A percentile compares a stretch with the other conserved stretches of the same genome.
These are phyloP conservation scores for Misgurnus anguillicaudatus DNA, from an alignment of 2,113 vertebrate species.

Conservation along the genomic window DNA sequence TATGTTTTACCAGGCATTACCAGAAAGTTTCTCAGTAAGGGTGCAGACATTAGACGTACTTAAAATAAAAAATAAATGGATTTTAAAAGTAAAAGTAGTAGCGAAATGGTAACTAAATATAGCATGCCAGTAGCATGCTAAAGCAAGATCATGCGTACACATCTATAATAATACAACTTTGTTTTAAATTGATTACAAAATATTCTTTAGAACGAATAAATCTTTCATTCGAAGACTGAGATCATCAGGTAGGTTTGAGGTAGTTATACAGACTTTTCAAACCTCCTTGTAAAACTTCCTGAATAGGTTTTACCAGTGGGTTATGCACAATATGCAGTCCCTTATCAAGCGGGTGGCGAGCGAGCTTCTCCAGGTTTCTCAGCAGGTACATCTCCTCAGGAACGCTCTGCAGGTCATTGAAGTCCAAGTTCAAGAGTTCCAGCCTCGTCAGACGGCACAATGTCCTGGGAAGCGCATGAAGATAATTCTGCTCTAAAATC, in stretches of 20 bases:
- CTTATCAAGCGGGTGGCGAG: conserved; percentile 92
- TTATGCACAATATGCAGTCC: conserved; percentile 91
- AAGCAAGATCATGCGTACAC: no score
- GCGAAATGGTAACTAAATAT: no score
- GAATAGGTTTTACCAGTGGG: conserved; percentile 86
- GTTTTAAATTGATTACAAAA: no score
- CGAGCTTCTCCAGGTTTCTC: conserved; percentile 76
- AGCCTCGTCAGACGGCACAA: conserved; percentile 82
- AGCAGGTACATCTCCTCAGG: conserved; percentile 85
- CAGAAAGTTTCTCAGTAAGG: no score
- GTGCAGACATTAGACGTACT: no score
- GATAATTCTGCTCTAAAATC: conserved; percentile 86
- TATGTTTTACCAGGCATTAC: no score
- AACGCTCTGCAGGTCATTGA: conserved; percentile 87
- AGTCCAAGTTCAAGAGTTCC: conserved; percentile 89
- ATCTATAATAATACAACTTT: no score
- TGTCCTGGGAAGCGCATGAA: conserved; percentile 82
- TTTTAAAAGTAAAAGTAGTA: no score
- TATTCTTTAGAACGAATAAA: no score
- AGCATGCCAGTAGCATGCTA: no score
- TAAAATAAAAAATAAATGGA: no score
- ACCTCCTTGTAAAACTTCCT: conserved; percentile 84
- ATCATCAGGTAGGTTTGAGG: conserved; percentile 80
- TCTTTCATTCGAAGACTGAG: no score
- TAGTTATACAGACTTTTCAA: conserved; percentile 85